These are phyloP conservation scores for Brachionus sp. DNA, from an alignment of 1,140 invertebrate genomes.

Conservation along the genomic window DNA sequence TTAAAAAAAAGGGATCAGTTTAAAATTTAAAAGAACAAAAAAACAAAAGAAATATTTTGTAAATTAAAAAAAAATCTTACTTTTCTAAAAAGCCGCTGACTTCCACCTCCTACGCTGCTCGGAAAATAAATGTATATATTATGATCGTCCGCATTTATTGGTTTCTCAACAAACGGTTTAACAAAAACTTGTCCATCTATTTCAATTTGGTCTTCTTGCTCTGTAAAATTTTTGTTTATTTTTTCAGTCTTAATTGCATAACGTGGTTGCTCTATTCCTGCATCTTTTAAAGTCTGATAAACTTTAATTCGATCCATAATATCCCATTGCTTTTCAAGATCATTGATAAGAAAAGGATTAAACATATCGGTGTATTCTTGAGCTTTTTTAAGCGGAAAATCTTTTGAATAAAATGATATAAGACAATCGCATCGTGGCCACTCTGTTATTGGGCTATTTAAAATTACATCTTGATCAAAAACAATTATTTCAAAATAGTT, in stretches of 20 bases:
- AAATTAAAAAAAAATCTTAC: neutral
- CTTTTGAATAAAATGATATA: constrained; percentile 96
- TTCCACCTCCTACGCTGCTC: constrained; percentile 89
- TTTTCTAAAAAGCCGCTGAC: constrained; percentile 93
- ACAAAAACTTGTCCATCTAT: constrained; percentile 87
- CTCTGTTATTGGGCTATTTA: constrained; percentile 85
- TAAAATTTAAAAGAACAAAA: neutral
- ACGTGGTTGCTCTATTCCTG: constrained; percentile 93
- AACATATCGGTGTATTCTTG: constrained; percentile 88
- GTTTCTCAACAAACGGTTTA: constrained; percentile 99
- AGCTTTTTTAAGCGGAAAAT: constrained; percentile 96
- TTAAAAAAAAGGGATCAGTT: neutral
- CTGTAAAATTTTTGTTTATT: constrained; percentile 66
- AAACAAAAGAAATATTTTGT: neutral
- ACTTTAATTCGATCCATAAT: constrained; percentile 68
- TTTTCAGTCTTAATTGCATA: constrained; percentile 95
- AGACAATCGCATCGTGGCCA: constrained; percentile 97
- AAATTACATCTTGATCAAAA: constrained; percentile 51
- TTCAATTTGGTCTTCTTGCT: constrained; percentile 97
- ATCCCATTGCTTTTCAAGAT: constrained; percentile 96
- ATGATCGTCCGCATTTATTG: constrained; percentile 95
- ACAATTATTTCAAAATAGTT: constrained; percentile 54
- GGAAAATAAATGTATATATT: constrained; percentile 99
- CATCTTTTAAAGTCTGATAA: constrained; percentile 84
- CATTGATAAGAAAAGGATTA: constrained; percentile 95